Conservation (phyloP, 2,888 invertebrate genomes). For the Heliconius ethilla region DNA sequence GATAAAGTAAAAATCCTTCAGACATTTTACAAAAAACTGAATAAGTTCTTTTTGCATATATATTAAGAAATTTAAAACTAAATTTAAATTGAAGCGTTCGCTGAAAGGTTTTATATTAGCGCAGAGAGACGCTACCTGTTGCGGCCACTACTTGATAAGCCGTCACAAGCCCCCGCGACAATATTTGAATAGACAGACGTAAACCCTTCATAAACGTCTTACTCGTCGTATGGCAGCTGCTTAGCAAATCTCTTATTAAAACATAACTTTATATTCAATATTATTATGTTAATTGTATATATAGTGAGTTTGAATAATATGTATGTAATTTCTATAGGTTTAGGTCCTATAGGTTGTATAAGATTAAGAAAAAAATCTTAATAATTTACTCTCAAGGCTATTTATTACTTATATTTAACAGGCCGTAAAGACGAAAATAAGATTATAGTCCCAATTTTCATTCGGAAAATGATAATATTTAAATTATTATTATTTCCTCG, state of each 20-base stretch:
- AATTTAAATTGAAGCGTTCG: slow-evolving; percentile 28
- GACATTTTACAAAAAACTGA: slow-evolving; percentile 24
- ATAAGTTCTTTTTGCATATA: slow-evolving; percentile 18
- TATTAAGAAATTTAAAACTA: slow-evolving; percentile 23
- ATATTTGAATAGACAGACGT: slow-evolving; percentile 48
- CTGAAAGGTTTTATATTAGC: slow-evolving; percentile 39
- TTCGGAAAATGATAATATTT: too few relatives aligned
- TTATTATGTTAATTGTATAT: not conserved
- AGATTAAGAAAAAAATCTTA: too few relatives aligned
- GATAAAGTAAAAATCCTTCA: slow-evolving; percentile 17
- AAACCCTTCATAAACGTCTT: slow-evolving; percentile 47
- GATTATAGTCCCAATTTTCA: too few relatives aligned
- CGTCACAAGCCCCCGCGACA: slow-evolving; percentile 44
- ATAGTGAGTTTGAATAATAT: not conserved
- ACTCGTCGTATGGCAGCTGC: slow-evolving; percentile 4
- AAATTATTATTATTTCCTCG: not conserved
- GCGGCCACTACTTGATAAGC: slow-evolving; percentile 40
- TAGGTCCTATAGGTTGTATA: too few relatives aligned
- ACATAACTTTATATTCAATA: slow-evolving; percentile 1
- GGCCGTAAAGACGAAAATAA: too few relatives aligned
- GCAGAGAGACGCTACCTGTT: slow-evolving; percentile 45
- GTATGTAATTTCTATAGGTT: too few relatives aligned
- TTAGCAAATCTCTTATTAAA: slow-evolving; percentile 14
- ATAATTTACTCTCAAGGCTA: too few relatives aligned
- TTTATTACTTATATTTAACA: too few relatives aligned